Base-by-base conservation (phyloP, 2,888 invertebrate genomes). In the Napeogenes inachia region DNA sequence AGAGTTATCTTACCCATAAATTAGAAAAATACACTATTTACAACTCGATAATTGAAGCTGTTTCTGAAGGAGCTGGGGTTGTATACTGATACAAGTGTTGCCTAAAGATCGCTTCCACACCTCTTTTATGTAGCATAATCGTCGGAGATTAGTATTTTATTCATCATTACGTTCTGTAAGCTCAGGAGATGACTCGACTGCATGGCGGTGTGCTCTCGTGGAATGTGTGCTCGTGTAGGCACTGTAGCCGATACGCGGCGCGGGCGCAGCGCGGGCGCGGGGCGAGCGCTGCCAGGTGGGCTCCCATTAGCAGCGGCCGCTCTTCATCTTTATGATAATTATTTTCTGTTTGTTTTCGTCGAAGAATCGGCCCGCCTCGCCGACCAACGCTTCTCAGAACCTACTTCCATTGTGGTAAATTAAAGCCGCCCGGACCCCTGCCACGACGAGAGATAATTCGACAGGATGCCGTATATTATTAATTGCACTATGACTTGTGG, bases 401-500 rank as follows among this genome's bases (percentile, higher is more conserved):
- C 85, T 79, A 84, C 86, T 85, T 88, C 89, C 88, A 89, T 89
- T 89, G 90, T 90, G 89, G 89, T 89, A 88, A 89, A 89, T 89
- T 89, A 89, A 88, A 89, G 88, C 89, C 88, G 90, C 82, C 84
- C 82, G 89, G 88, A 88, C 89, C 89, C 89, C 89, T 88, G 88
- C 89, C 87, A 83, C 87, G 89, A 80, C 79, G 87, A 84, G 87
- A 89, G 89, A 89, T 89, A 90, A 89, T 90, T 90, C 89, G 89
- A 89, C 89, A 89, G 89, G 90, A 90, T 88, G 89, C 90, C 89
- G 87, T 88, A 88, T 88, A 90, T 89, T 90, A 90, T 90, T 90
- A 90, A 90, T 90, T 90, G 89, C 89, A 89, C 89, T 90, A 90
- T 90, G 90, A 90, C 90, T 90, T 89, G 90, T 89, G 87, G 89